These are phyloP conservation scores for Cheiracanthium punctorium DNA, from an alignment of 2,888 invertebrate genomes.

Conservation along the genomic window DNA sequence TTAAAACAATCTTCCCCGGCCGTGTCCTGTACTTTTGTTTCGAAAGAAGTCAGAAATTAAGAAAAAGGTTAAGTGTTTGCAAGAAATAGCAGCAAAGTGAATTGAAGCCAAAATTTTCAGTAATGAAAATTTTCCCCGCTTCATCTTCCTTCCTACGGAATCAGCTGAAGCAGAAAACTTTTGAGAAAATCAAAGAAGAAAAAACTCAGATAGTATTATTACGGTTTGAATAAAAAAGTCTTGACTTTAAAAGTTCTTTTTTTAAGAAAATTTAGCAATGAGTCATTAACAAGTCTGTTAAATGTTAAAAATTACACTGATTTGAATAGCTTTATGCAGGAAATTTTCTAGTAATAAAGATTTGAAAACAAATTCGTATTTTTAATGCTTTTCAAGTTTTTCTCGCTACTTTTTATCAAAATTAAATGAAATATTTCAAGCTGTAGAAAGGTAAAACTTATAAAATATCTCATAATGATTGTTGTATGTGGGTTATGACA, in stretches of 20 bases:
- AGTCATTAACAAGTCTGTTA: constrained; percentile 52
- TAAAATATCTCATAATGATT: too few relatives aligned
- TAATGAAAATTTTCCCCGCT: constrained; percentile 52
- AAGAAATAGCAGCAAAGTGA: constrained; percentile 29
- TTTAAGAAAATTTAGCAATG: constrained; percentile 54
- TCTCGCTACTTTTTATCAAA: too few relatives aligned
- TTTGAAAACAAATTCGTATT: too few relatives aligned
- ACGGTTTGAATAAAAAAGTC: constrained; percentile 20
- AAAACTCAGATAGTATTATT: constrained; percentile 31
- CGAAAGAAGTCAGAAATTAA: too few relatives aligned
- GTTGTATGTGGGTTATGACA: too few relatives aligned
- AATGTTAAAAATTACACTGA: constrained; percentile 19
- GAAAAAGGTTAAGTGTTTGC: constrained; percentile 45
- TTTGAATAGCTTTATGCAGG: neutral
- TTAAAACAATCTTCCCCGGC: neutral
- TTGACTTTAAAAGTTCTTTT: constrained; percentile 8
- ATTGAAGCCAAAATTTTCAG: constrained; percentile 38
- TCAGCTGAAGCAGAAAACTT: constrained; percentile 55
- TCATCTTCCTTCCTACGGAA: constrained; percentile 29
- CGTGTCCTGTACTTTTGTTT: constrained; percentile 23
- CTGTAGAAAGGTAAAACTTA: neutral
- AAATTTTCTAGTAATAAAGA: too few relatives aligned
- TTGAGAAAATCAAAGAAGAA: constrained; percentile 44
- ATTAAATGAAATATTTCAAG: too few relatives aligned
- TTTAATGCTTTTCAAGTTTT: too few relatives aligned